phyloP scores from a whole-genome alignment of 2,113 vertebrate species.

The Microcebus murinus region DNA sequence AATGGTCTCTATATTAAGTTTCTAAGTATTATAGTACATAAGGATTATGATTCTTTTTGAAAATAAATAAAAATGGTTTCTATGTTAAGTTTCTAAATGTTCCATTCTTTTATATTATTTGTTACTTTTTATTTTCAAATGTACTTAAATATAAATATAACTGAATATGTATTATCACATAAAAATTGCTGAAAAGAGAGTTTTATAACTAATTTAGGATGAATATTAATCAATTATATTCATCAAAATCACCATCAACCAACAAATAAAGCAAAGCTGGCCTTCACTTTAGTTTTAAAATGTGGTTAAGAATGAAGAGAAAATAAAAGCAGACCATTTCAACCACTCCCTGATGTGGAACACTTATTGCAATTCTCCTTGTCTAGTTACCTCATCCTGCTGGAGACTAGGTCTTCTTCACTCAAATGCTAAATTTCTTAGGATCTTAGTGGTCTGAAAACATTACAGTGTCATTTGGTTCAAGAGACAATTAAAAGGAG shows the following conservation, averaged over 20 bases:
- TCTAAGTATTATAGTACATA: neutral
- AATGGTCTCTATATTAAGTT: neutral
- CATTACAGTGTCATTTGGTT: neutral
- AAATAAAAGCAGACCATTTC: neutral
- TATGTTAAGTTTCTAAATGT: neutral
- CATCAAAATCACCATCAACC: neutral
- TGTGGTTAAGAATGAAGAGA: neutral
- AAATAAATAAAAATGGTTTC: neutral
- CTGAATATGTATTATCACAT: neutral
- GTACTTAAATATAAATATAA: neutral
- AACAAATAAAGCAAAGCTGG: neutral
- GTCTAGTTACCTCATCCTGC: neutral
- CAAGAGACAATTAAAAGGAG: neutral
- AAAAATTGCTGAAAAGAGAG: neutral
- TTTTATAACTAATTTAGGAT: slow-evolving; percentile 29
- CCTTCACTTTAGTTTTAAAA: neutral
- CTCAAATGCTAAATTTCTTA: neutral
- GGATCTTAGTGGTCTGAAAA: neutral
- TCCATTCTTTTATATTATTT: neutral
- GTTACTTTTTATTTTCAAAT: neutral
- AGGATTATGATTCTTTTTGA: neutral
- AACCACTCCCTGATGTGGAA: neutral
- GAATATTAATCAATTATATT: slow-evolving; percentile 35
- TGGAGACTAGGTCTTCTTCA: neutral
- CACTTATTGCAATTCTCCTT: neutral